These are phyloP conservation scores for Chaetodon trifascialis DNA, from an alignment of 2,113 vertebrate species.

Conservation along the genomic window DNA sequence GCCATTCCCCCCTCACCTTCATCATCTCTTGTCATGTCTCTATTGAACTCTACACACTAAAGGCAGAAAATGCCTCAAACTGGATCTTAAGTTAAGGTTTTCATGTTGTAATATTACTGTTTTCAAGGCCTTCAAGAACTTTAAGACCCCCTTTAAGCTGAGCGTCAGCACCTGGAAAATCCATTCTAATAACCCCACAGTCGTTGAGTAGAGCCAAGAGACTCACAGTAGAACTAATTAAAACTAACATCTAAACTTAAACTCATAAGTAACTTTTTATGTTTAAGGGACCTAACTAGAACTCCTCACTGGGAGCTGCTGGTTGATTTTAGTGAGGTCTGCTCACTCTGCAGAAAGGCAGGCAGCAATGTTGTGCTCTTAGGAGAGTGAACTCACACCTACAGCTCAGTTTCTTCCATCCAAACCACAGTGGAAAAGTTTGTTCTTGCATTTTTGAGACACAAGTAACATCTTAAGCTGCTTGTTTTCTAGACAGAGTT, in stretches of 20 bases:
- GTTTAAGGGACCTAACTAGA: not conserved
- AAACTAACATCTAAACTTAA: not conserved
- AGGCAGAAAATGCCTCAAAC: not conserved
- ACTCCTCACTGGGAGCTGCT: not conserved
- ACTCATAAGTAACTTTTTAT: not conserved
- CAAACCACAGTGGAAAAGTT: slow-evolving; percentile 17
- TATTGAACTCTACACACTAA: not conserved
- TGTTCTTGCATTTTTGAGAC: not conserved
- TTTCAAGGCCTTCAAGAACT: too few species aligned
- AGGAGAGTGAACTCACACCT: slow-evolving; percentile 5
- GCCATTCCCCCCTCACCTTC: not conserved
- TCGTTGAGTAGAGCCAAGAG: not conserved
- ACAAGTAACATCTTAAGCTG: not conserved
- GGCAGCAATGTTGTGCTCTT: not conserved
- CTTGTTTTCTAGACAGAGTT: not conserved
- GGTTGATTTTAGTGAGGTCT: not conserved
- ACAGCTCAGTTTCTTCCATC: not conserved
- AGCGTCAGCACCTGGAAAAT: not conserved
- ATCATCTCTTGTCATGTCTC: not conserved
- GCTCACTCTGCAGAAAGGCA: not conserved
- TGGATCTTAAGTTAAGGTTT: too few species aligned
- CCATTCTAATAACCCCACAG: not conserved
- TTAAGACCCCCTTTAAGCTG: not conserved
- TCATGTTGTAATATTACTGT: too few species aligned
- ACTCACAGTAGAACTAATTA: too few species aligned